These are phyloP conservation scores for Sciurus niger DNA, from an alignment of 2,113 vertebrate genomes.

Conservation along the genomic window DNA sequence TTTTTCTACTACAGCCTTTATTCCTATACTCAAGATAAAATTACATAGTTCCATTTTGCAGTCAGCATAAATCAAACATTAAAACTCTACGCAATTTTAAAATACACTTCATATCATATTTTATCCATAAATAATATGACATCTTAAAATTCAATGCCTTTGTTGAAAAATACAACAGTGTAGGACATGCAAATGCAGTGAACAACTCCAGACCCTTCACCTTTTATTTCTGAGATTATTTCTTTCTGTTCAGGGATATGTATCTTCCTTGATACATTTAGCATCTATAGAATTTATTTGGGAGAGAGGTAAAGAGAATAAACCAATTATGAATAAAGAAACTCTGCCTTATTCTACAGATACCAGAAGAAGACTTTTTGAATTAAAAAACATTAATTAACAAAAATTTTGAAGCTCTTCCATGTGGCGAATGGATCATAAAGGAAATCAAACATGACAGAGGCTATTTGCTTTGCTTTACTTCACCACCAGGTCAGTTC, in stretches of 20 bases:
- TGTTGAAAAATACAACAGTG: background rate
- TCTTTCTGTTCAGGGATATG: background rate
- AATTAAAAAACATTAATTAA: slow-evolving; percentile 39
- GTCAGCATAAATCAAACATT: slow-evolving; percentile 36
- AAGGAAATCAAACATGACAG: slow-evolving; percentile 20
- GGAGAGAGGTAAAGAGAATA: background rate
- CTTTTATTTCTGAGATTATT: slow-evolving; percentile 23
- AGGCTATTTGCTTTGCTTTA: background rate
- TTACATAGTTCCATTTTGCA: background rate
- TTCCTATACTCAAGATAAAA: background rate
- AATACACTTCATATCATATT: background rate
- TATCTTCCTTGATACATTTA: background rate
- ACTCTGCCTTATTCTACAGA: background rate
- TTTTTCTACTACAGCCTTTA: background rate
- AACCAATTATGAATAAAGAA: background rate
- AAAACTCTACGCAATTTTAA: slow-evolving; percentile 28
- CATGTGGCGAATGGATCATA: background rate
- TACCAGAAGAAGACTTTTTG: background rate
- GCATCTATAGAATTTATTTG: slow-evolving; percentile 12
- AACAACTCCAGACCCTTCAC: background rate
- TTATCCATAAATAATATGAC: background rate
- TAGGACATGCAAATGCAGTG: background rate
- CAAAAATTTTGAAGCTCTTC: slow-evolving; percentile 32
- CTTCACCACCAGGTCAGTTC: background rate
- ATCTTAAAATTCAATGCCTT: slow-evolving; percentile 26